phyloP scores from a whole-genome alignment of 2,113 vertebrate genomes.

The Columba livia region DNA sequence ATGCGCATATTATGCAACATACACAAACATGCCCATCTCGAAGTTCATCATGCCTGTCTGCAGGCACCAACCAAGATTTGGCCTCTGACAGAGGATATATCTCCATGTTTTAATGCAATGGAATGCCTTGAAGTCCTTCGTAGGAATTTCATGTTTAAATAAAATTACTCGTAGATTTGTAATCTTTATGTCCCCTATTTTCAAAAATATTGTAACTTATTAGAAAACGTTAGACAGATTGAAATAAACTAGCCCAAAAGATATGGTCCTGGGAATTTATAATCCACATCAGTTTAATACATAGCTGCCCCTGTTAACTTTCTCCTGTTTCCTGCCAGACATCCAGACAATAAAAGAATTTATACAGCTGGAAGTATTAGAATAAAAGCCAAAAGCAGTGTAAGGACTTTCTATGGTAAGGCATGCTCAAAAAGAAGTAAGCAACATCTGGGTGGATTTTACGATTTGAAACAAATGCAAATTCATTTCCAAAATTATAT shows the following conservation, averaged over 20 bases:
- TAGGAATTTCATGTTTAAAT: neutral
- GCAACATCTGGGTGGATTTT: conserved; percentile 79
- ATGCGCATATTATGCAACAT: neutral
- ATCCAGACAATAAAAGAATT: conserved; percentile 90
- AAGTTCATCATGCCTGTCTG: neutral
- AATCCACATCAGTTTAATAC: conserved; percentile 74
- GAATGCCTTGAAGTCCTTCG: conserved; percentile 26
- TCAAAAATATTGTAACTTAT: conserved; percentile 30
- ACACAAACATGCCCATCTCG: neutral
- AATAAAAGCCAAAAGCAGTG: conserved; percentile 80
- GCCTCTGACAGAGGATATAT: neutral
- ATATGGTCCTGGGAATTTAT: conserved; percentile 69
- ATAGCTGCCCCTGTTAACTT: conserved; percentile 77
- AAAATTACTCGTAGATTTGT: neutral
- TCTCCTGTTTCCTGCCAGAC: conserved; percentile 84
- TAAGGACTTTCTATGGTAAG: conserved; percentile 73
- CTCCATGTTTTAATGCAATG: neutral
- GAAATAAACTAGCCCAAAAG: conserved; percentile 53
- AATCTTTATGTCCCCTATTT: conserved; percentile 27
- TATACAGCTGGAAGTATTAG: conserved; percentile 87
- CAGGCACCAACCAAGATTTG: neutral
- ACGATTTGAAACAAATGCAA: conserved; percentile 75
- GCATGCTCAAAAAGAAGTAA: conserved; percentile 69
- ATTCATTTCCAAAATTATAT: conserved; percentile 67
- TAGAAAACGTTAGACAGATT: conserved; percentile 39